Evolutionary conservation across 2,113 vertebrate species (phyloP).

Genomic region (Leucoraja erinaceus): DNA sequence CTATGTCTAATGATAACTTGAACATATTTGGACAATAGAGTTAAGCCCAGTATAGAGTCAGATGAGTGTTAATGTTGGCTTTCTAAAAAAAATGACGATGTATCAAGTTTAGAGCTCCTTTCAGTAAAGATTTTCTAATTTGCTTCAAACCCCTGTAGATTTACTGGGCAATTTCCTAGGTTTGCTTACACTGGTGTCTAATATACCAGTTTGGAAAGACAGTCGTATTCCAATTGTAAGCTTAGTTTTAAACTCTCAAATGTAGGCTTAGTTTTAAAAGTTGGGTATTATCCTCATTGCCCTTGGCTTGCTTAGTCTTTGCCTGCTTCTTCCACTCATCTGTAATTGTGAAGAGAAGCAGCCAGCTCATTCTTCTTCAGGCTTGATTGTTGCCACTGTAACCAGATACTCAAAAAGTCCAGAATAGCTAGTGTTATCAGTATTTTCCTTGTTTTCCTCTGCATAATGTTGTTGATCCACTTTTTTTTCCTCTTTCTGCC

Average conservation of each 20-base stretch:
- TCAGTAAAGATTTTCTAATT: not conserved
- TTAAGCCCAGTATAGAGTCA: not conserved
- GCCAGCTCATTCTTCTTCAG: not conserved
- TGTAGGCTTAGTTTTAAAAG: not conserved
- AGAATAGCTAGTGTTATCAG: not conserved
- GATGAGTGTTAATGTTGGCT: not conserved
- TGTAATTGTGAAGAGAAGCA: not conserved
- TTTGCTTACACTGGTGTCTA: not conserved
- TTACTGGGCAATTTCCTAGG: not conserved
- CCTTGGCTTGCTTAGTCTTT: not conserved
- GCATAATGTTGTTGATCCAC: not conserved
- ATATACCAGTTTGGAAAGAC: not conserved
- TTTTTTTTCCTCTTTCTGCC: not conserved
- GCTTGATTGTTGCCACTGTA: not conserved
- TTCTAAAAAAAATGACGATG: not conserved
- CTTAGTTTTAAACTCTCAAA: too few relatives aligned
- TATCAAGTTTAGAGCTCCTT: not conserved
- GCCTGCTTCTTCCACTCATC: not conserved
- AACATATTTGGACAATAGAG: not conserved
- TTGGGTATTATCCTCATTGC: not conserved
- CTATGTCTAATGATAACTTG: not conserved
- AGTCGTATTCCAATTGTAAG: not conserved
- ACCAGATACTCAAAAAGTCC: not conserved
- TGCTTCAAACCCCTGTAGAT: not conserved
- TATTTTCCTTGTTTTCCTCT: conserved; percentile 11